These are phyloP conservation scores for Hyppa rectilinea DNA, from an alignment of 2,888 invertebrate species.

Conservation along the genomic window DNA sequence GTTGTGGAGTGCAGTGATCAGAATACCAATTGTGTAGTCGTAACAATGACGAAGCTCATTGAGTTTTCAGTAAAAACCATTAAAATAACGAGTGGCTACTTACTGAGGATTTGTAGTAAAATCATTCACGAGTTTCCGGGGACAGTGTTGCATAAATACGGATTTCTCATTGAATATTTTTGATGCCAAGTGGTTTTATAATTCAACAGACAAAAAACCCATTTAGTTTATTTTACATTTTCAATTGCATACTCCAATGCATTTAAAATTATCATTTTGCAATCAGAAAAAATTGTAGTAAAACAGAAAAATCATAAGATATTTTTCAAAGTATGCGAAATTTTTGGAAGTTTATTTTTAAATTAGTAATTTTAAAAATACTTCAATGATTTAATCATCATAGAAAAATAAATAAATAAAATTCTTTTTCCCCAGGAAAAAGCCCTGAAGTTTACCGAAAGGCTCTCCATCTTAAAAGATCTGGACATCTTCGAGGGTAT, in stretches of 20 bases:
- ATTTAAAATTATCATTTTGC: background rate
- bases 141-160: constrained; percentile 1
- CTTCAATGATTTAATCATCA: background rate
- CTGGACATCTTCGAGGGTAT: constrained; percentile 89
- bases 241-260: background rate
- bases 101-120: constrained; percentile 45
- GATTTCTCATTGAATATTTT: background rate
- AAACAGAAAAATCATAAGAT: too few relatives aligned
- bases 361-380: too few relatives aligned
- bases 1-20: constrained; percentile 74
- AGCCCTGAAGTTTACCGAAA: constrained; percentile 91
- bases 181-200: background rate
- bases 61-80: constrained; percentile 50
- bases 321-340: too few relatives aligned
- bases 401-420: constrained; percentile 1
- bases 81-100: constrained; percentile 39
- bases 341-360: too few relatives aligned
- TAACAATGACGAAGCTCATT: constrained; percentile 40
- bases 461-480: constrained; percentile 89
- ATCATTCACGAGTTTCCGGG: constrained; percentile 15
- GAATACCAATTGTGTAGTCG: constrained; percentile 66
- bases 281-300: background rate
- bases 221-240: background rate
- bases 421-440: constrained; percentile 87
- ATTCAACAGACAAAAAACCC: background rate